phyloP scores from a whole-genome alignment of 2,113 vertebrate genomes.

The Illadopsis cleaveri region DNA sequence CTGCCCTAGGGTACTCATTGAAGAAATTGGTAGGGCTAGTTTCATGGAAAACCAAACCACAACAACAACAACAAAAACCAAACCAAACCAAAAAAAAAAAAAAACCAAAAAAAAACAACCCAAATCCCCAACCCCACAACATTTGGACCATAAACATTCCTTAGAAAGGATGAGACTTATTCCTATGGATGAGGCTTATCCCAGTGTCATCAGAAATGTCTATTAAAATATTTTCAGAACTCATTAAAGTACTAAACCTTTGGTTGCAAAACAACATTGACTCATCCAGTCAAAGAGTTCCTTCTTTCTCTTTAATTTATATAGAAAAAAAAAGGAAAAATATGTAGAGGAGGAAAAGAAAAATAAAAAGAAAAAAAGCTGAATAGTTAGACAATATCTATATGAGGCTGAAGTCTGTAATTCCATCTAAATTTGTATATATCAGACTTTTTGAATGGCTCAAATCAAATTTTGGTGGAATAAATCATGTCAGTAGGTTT shows the following conservation, averaged over 20 bases:
- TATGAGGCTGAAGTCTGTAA: not conserved
- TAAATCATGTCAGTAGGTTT: not conserved
- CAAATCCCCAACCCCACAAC: fast-evolving
- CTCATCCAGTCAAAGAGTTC: not conserved
- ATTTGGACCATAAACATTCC: not conserved
- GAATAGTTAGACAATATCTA: not conserved
- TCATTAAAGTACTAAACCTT: not conserved
- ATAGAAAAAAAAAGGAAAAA: not conserved
- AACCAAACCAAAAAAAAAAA: not conserved
- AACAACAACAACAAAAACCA: no score
- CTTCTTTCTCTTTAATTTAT: not conserved
- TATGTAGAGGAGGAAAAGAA: fast-evolving
- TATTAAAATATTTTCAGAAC: not conserved
- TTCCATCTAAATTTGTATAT: not conserved
- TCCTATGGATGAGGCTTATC: not conserved
- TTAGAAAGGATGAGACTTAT: not conserved
- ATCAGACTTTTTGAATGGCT: not conserved
- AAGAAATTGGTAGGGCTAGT: not conserved
- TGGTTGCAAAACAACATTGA: not conserved
- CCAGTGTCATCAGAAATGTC: not conserved
- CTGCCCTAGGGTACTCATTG: not conserved
- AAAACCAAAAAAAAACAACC: not conserved
- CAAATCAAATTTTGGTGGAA: not conserved
- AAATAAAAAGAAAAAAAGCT: not conserved
- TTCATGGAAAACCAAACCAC: not conserved